These are phyloP conservation scores for Garra rufa DNA, from an alignment of 2,113 vertebrate species.

Conservation along the genomic window DNA sequence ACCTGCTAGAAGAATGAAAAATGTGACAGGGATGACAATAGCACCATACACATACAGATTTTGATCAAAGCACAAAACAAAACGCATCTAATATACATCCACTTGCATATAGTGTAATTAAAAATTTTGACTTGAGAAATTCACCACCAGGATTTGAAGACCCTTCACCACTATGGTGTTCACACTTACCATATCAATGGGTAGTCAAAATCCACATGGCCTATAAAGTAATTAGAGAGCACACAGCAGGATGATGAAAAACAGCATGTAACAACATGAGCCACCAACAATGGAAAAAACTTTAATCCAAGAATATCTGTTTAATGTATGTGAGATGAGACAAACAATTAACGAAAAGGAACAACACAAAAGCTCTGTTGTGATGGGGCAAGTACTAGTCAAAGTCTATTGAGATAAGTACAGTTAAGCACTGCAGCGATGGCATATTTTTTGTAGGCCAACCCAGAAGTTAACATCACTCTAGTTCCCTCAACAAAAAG, in stretches of 20 bases:
- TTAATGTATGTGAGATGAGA: neutral
- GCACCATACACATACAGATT: neutral
- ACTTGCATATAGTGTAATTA: neutral
- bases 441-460: too few species aligned
- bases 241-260: neutral
- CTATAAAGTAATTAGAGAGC: neutral
- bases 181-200: neutral
- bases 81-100: neutral
- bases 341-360: neutral
- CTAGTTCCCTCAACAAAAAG: too few species aligned
- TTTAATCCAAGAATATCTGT: neutral
- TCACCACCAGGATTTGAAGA: neutral
- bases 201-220: neutral
- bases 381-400: neutral
- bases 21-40: neutral
- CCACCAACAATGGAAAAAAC: neutral
- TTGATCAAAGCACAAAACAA: neutral
- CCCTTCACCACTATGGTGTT: neutral
- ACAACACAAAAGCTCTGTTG: neutral
- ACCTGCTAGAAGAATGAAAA: neutral
- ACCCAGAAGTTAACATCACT: too few species aligned
- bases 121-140: neutral
- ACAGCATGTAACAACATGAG: neutral
- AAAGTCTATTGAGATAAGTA: too few species aligned
- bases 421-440: too few species aligned